These are phyloP conservation scores for Poecilobothrus nobilitatus DNA, from an alignment of 2,888 invertebrate genomes.

Conservation along the genomic window DNA sequence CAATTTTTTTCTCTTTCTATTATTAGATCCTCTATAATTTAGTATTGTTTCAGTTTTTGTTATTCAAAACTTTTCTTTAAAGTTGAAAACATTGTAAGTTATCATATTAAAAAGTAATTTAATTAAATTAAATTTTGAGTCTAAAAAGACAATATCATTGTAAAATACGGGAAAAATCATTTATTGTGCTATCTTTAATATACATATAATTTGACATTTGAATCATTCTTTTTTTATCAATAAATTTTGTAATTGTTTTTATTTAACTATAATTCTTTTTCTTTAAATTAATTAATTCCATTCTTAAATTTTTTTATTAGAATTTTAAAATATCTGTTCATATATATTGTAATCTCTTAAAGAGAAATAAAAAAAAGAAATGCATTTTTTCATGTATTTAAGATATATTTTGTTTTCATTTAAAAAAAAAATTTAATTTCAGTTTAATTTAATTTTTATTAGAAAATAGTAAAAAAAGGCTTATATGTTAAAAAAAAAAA, in stretches of 20 bases:
- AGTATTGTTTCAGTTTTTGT: no score
- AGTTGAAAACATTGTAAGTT: no score
- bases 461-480: neutral
- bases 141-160: neutral
- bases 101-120: neutral
- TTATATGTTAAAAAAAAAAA: neutral
- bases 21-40: no score
- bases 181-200: neutral
- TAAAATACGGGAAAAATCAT: neutral
- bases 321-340: neutral
- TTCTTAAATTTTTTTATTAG: neutral
- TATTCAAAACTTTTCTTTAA: no score
- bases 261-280: no score
- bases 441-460: no score
- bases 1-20: no score
- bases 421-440: neutral
- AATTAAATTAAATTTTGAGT: neutral
- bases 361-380: neutral
- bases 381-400: neutral
- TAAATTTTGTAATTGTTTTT: no score
- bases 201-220: no score
- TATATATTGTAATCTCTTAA: conserved; percentile 2
- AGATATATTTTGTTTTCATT: neutral
- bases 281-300: neutral
- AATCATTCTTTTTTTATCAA: no score